Evolutionary conservation across 2,113 vertebrate genomes (phyloP).

Genomic region (Pygathrix nemaeus): DNA sequence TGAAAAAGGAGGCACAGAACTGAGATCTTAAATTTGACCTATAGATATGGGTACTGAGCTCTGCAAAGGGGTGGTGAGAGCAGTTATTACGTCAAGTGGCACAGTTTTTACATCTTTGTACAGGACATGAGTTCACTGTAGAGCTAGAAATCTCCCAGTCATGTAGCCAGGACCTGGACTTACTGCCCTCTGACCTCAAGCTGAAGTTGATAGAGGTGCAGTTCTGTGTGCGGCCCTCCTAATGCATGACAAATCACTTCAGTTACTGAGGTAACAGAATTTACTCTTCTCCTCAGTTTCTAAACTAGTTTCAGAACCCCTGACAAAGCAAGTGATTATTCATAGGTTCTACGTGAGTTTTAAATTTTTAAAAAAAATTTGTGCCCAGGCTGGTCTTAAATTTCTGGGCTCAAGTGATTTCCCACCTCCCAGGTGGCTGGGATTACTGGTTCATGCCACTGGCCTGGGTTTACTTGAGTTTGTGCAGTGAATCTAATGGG

Average conservation of each 20-base stretch:
- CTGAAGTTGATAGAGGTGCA: not conserved
- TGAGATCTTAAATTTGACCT: not conserved
- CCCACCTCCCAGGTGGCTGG: not conserved
- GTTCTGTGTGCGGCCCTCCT: not conserved
- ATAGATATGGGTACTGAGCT: not conserved
- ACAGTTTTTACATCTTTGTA: not conserved
- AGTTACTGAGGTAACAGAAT: not conserved
- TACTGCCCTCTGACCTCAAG: not conserved
- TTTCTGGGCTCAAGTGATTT: too few species aligned
- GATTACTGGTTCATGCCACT: not conserved
- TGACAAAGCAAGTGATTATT: not conserved
- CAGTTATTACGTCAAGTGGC: not conserved
- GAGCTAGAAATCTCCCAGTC: not conserved
- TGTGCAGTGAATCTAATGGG: not conserved
- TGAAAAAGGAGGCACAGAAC: not conserved
- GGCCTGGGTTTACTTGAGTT: too few species aligned
- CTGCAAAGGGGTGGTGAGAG: not conserved
- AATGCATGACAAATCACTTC: not conserved
- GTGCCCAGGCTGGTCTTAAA: too few species aligned
- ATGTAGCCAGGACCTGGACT: not conserved
- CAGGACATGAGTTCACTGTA: fast-evolving
- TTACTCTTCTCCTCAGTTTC: not conserved
- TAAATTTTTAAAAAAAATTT: not conserved
- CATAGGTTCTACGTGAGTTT: not conserved
- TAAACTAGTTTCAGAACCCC: not conserved